A percentile compares a stretch with the other conserved stretches of the same genome.
Conservation (phyloP, 2,888 invertebrate genomes). For the Ernsta delagoae region DNA sequence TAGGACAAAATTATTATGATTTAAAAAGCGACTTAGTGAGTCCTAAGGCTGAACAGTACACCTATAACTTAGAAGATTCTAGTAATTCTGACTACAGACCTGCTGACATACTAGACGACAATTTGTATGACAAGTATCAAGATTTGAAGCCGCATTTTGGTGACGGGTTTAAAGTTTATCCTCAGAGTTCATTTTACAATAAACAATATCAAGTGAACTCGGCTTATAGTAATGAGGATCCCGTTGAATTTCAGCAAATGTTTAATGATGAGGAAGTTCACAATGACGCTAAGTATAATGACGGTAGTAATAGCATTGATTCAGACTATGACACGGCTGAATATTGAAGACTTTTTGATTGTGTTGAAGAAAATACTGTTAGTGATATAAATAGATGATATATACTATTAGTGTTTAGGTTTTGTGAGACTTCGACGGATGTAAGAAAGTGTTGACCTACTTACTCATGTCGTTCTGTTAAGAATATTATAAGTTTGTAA, state of each 20-base stretch:
- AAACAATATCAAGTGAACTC: slow-evolving; percentile 46
- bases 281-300: slow-evolving; percentile 53
- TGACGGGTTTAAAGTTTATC: slow-evolving; percentile 53
- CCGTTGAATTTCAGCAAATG: slow-evolving; percentile 52
- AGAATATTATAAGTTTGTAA: too few relatives aligned
- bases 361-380: too few relatives aligned
- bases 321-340: slow-evolving; percentile 62
- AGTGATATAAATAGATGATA: too few relatives aligned
- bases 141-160: slow-evolving; percentile 55
- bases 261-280: slow-evolving; percentile 60
- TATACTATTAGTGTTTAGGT: too few relatives aligned
- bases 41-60: slow-evolving; percentile 39
- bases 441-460: too few relatives aligned
- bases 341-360: slow-evolving; percentile 48
- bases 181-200: slow-evolving; percentile 56
- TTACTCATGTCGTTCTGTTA: too few relatives aligned
- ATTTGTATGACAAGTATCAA: slow-evolving; percentile 53
- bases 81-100: slow-evolving; percentile 39
- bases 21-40: not conserved
- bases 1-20: slow-evolving; percentile 33
- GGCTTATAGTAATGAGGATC: slow-evolving; percentile 51
- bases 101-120: slow-evolving; percentile 27
- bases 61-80: slow-evolving; percentile 32
- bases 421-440: too few relatives aligned
- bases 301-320: slow-evolving; percentile 64